phyloP scores from a whole-genome alignment of 2,888 invertebrate species.

The Lasioglossum leucozonium region DNA sequence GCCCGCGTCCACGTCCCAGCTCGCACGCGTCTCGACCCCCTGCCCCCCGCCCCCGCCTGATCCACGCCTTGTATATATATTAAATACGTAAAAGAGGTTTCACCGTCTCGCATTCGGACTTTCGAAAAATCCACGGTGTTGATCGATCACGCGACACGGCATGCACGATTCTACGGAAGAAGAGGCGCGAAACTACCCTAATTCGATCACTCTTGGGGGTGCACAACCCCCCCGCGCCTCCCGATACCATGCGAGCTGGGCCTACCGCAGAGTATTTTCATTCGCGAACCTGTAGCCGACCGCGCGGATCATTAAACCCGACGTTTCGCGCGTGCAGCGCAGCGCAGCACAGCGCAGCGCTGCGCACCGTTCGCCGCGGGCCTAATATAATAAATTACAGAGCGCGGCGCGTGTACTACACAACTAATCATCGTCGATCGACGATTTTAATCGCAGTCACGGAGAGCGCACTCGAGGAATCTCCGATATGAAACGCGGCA shows the following conservation, averaged over 20 bases:
- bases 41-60: neutral
- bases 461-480: constrained; percentile 31
- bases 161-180: neutral
- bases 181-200: neutral
- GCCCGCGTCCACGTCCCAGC: constrained; percentile 39
- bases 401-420: neutral
- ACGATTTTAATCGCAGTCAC: constrained; percentile 21
- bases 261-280: neutral
- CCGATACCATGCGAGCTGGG: neutral
- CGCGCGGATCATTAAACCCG: neutral
- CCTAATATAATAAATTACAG: constrained; percentile 5
- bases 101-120: too few relatives aligned
- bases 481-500: constrained; percentile 40
- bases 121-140: too few relatives aligned
- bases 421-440: constrained; percentile 12
- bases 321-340: neutral
- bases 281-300: neutral
- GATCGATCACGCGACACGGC: neutral
- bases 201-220: neutral
- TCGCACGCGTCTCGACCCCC: constrained; percentile 49
- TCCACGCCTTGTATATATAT: too few relatives aligned
- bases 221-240: neutral
- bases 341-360: neutral
- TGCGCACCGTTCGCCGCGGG: neutral
- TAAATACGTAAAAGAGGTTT: too few relatives aligned